phyloP scores from a whole-genome alignment of 2,888 invertebrate species.

The Hyles lineata region DNA sequence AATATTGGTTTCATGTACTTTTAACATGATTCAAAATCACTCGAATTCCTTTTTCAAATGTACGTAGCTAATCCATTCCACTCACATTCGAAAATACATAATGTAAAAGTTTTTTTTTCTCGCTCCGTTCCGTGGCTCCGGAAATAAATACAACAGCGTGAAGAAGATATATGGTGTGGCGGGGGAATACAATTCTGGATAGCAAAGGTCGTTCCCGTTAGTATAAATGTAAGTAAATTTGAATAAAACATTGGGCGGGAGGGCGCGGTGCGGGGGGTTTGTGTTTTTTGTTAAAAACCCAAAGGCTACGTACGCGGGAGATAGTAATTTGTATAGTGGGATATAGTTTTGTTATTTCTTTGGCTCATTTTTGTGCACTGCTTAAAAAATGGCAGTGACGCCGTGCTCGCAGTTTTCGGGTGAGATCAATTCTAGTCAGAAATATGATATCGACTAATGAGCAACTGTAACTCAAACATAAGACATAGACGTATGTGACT shows the following conservation, averaged over 20 bases:
- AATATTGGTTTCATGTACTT: no score
- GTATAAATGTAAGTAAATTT: slow-evolving; percentile 85
- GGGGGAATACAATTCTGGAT: slow-evolving; percentile 81
- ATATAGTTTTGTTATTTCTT: neutral
- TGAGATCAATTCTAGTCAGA: no score
- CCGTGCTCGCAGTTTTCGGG: no score
- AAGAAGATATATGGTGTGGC: slow-evolving; percentile 83
- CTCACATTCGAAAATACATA: neutral
- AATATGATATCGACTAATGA: no score
- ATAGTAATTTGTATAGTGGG: neutral
- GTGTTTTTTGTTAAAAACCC: slow-evolving; percentile 41
- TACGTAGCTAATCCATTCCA: neutral
- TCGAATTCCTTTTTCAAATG: neutral
- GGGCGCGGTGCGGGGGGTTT: slow-evolving; percentile 44
- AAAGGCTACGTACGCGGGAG: neutral
- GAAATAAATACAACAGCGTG: slow-evolving; percentile 79
- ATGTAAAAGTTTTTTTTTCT: slow-evolving; percentile 8
- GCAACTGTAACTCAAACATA: no score
- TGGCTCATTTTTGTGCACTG: neutral
- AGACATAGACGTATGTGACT: no score
- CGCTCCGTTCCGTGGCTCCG: slow-evolving; percentile 47
- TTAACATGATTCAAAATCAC: neutral
- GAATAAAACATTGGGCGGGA: slow-evolving; percentile 79
- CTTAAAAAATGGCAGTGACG: no score
- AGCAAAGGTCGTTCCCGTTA: slow-evolving; percentile 82